These are phyloP conservation scores for Hypselothyrea guttata DNA, from an alignment of 2,888 invertebrate species.

Conservation along the genomic window DNA sequence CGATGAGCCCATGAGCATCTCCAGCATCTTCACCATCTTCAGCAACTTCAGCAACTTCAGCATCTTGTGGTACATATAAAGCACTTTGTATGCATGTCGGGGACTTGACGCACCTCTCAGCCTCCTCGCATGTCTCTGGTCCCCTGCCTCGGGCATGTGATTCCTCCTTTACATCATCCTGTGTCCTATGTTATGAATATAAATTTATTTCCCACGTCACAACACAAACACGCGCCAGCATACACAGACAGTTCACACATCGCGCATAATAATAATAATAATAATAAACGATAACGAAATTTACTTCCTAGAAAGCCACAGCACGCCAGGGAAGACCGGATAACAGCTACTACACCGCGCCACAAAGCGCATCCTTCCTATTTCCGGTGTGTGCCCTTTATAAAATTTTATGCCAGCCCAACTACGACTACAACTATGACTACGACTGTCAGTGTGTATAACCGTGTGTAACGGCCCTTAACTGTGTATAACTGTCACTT, in stretches of 20 bases:
- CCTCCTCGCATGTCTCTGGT: too few species aligned
- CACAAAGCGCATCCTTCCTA: slow-evolving; percentile 69
- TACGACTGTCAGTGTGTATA: too few species aligned
- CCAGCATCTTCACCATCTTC: slow-evolving; percentile 56
- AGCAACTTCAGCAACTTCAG: slow-evolving; percentile 44
- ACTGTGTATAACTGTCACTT: background rate
- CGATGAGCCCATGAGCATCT: slow-evolving; percentile 1
- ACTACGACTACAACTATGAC: slow-evolving; percentile 23
- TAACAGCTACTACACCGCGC: slow-evolving; percentile 1
- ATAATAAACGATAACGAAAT: slow-evolving; percentile 75
- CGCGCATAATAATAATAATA: slow-evolving; percentile 72
- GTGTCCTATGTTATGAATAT: slow-evolving; percentile 71
- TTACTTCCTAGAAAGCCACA: slow-evolving; percentile 66
- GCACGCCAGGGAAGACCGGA: slow-evolving; percentile 22
- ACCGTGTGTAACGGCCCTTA: too few species aligned
- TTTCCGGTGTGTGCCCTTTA: slow-evolving; percentile 55
- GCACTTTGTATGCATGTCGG: slow-evolving; percentile 74
- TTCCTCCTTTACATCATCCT: slow-evolving; percentile 22
- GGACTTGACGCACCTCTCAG: slow-evolving; percentile 29
- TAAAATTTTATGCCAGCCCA: slow-evolving; percentile 62
- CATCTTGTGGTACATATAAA: slow-evolving; percentile 66
- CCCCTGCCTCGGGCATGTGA: slow-evolving; percentile 6
- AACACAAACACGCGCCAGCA: slow-evolving; percentile 55
- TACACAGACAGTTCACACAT: slow-evolving; percentile 72
- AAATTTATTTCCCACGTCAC: slow-evolving; percentile 77